Base-by-base conservation (phyloP, 2,113 vertebrate species). In the Perca fluviatilis region DNA sequence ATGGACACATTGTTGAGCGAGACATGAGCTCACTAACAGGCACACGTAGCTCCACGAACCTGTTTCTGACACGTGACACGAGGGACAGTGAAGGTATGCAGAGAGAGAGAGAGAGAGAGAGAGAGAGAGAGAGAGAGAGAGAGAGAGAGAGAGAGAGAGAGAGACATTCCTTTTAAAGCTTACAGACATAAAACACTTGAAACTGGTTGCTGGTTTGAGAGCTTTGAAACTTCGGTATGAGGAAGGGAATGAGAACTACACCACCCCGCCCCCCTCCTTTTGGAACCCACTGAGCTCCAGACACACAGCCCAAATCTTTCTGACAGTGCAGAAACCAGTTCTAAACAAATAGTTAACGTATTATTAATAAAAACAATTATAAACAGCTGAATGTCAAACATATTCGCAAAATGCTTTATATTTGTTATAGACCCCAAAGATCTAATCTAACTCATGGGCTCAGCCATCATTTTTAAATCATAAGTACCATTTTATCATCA, bases 1-100 rank as follows among this genome's bases (percentile, higher is more conserved):
- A 91, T 74, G 23, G 60, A 70, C 47, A 33, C 54, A 66, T 33
- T 91, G 85, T 87, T 23, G 61, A 47, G 27, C 10, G 54, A 93
- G 91, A 87, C 82, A 49, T 88, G 82, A 89, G 80, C 89, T 92
- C 89, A 84, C 64, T 25, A 30, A 51, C 53, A 50, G 62, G 60
- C 58, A 62, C 63, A 27, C 86, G 85, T 33, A 76, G 73, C 83
- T 76, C 71, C 43, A 58, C 25, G 5, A 88, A 92, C 89, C 66
- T 51, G 83, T 93, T 91, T 82, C 49, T 74, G 80, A 83, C 88
- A 88, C 72, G 69, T 43, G 74, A 89, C 74, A 89, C 82, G n/a
- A 56, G 71, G 3, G 58, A 75, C 54, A 21, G 27, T 63, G 6
- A n/a, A 65, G n/a, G 53, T 62, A 57, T 74, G 73, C 2, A 23